Base-by-base conservation (phyloP, 2,888 invertebrate species). In the Holacanthella duospinosa region DNA sequence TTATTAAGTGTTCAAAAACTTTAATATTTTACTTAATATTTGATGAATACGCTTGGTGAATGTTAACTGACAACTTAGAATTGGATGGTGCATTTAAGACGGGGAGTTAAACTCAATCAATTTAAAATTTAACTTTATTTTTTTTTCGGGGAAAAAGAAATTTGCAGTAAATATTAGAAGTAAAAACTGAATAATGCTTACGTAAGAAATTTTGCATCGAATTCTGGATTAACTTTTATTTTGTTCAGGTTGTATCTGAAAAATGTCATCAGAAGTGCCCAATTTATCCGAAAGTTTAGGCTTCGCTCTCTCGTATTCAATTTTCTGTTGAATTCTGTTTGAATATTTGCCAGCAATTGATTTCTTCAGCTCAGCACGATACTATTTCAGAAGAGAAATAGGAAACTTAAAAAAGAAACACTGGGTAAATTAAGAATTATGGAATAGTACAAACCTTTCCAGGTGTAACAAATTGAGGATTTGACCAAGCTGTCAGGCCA, bases 401-500 rank as follows among this genome's bases (percentile, higher is more conserved):
- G 60, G 62, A 57, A 61, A 61, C n/a, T n/a, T 54, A 29, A 43
- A 36, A 43, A 44, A 27, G 29, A 55, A 64, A 44, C 25, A n/a
- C 4, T 26, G 26, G 28, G 28, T 29, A 36, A 29, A 21, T 43
- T n/a, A 19, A 25, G 25, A 57, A 26, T 53, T 29, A 43, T 43
- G 60, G 55, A 27, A 19, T 48, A 21, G 63, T 62, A 73, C 75
- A 75, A 78, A 85, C 83, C 76, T 86, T 86, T 59, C 93, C 87
- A 21, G 97, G 97, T 67, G 93, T 90, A 0, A 93, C 81, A 78
- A 93, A 99, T 73, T 85, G 80, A 1, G 90, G 84, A 81, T 99
- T 99, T 75, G 93, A 89, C 89, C 95, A 99, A 61, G 99, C 79
- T 26, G 93, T 85, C 64, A 85, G 82, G 2, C 96, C 97, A 65